phyloP scores from a whole-genome alignment of 1,140 invertebrate species.

The Drosophila littoralis region DNA sequence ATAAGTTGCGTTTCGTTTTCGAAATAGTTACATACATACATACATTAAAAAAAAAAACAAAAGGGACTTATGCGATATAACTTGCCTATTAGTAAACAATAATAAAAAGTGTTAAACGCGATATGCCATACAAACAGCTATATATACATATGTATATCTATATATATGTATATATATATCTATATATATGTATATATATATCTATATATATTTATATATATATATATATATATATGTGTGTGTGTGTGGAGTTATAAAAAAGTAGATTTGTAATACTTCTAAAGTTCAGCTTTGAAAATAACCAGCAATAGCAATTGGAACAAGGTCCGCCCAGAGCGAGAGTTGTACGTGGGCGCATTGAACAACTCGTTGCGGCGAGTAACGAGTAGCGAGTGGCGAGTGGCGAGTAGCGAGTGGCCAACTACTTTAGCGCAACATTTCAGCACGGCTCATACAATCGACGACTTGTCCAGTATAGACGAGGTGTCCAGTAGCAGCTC shows the following conservation, averaged over 20 bases:
- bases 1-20: slow-evolving; percentile 14
- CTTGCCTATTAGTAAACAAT: slow-evolving; percentile 80
- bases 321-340: background rate
- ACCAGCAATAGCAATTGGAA: slow-evolving; percentile 29
- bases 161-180: too few relatives aligned
- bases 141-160: too few relatives aligned
- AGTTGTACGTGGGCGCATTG: background rate
- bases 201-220: slow-evolving; percentile 22
- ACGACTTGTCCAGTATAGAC: slow-evolving; percentile 82
- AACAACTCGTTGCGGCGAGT: background rate
- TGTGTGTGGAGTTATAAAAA: slow-evolving; percentile 34
- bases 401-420: background rate
- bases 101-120: slow-evolving; percentile 75
- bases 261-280: slow-evolving; percentile 67
- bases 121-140: slow-evolving; percentile 57
- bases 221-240: slow-evolving; percentile 7
- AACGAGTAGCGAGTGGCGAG: background rate
- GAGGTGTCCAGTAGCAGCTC: slow-evolving; percentile 72
- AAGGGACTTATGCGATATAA: slow-evolving; percentile 60
- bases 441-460: slow-evolving; percentile 64
- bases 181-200: background rate
- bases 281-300: slow-evolving; percentile 73
- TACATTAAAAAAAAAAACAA: slow-evolving; percentile 48
- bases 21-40: slow-evolving; percentile 25
- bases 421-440: slow-evolving; percentile 2